Conservation (phyloP, 2,113 vertebrate genomes). For the Onychorhynchus coronatus region DNA sequence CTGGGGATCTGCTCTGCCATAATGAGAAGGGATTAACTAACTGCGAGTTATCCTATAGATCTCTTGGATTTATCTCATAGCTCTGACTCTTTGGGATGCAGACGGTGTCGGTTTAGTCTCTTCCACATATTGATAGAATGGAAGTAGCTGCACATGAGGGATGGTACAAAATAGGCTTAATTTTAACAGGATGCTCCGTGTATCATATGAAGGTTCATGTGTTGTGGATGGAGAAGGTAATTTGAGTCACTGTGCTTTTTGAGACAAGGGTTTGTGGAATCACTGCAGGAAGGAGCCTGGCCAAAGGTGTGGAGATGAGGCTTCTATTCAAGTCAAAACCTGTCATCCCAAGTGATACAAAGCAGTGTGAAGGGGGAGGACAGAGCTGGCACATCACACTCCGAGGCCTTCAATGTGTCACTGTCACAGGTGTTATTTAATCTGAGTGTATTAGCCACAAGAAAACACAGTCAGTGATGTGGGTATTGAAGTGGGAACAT, state of each 20-base stretch:
- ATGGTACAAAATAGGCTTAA: not conserved
- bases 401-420: not conserved
- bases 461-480: not conserved
- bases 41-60: fast-evolving
- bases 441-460: fast-evolving
- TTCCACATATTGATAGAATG: not conserved
- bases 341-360: fast-evolving
- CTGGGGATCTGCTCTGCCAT: not conserved
- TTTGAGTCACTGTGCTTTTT: fast-evolving
- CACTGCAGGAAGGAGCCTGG: fast-evolving
- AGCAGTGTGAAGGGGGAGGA: fast-evolving
- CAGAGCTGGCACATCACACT: fast-evolving
- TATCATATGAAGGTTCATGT: fast-evolving
- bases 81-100: not conserved
- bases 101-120: not conserved
- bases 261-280: fast-evolving
- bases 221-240: not conserved
- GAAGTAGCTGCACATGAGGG: not conserved
- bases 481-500: not conserved
- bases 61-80: not conserved
- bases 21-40: not conserved
- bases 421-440: fast-evolving
- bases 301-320: fast-evolving
- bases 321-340: fast-evolving
- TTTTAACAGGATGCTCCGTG: not conserved